Conservation (phyloP, 2,113 vertebrate species). For the Myodes glareolus region DNA sequence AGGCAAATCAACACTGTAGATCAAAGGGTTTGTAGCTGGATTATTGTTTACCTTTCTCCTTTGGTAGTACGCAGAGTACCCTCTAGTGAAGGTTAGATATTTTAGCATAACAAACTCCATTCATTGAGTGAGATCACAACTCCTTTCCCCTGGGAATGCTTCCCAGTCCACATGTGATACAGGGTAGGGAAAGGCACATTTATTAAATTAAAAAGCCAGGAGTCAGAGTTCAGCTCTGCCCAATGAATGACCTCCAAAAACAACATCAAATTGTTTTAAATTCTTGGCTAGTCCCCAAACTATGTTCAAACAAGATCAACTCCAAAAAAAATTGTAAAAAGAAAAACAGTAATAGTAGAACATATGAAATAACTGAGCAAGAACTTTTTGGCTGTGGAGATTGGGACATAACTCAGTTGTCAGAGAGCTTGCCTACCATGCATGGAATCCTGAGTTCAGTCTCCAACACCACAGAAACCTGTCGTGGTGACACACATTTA, state of each 20-base stretch:
- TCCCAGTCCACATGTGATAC: not conserved
- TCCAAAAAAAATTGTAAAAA: not conserved
- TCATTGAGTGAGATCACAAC: not conserved
- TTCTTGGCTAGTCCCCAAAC: not conserved
- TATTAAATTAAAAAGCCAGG: not conserved
- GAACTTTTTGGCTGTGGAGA: not conserved
- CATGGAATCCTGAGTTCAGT: not conserved
- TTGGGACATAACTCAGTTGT: not conserved
- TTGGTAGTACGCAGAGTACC: not conserved
- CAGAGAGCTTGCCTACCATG: not conserved
- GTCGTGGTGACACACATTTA: not conserved
- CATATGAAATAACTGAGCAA: conserved; percentile 7
- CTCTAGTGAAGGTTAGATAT: not conserved
- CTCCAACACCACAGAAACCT: not conserved
- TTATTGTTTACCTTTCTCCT: not conserved
- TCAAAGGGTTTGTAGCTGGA: not conserved
- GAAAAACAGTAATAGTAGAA: not conserved
- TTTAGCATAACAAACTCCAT: not conserved
- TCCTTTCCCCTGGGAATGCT: not conserved
- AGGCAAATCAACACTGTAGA: not conserved
- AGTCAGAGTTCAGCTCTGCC: not conserved
- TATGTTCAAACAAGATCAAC: not conserved
- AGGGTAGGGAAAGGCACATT: not conserved
- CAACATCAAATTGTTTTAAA: not conserved
- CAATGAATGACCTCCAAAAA: not conserved